phyloP scores from a whole-genome alignment of 1,140 invertebrate species.

The Dryas iulia region DNA sequence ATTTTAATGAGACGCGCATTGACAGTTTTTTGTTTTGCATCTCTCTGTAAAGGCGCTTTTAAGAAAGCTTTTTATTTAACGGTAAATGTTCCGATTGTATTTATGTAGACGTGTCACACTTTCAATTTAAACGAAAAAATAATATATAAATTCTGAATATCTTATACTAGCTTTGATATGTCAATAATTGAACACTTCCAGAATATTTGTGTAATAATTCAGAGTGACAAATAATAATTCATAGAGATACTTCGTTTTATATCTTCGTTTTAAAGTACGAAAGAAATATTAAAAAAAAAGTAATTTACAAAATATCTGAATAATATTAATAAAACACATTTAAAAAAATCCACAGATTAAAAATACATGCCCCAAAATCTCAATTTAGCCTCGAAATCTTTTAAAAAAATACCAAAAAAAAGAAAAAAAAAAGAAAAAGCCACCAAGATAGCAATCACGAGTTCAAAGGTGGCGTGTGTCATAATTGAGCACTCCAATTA shows the following conservation, averaged over 20 bases:
- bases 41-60: constrained; percentile 38
- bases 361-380: background rate
- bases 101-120: constrained; percentile 14
- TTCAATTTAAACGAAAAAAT: background rate
- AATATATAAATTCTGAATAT: constrained; percentile 6
- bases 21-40: constrained; percentile 68
- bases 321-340: background rate
- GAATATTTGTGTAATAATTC: no score
- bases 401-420: constrained; percentile 13
- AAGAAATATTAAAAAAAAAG: no score
- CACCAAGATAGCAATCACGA: constrained; percentile 60
- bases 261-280: no score
- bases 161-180: background rate
- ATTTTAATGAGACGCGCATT: constrained; percentile 76
- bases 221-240: no score
- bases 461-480: constrained; percentile 68
- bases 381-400: background rate
- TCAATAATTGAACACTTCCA: no score
- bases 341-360: background rate
- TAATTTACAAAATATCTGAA: no score
- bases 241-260: no score
- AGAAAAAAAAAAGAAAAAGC: background rate
- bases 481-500: constrained; percentile 76
- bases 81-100: constrained; percentile 24
- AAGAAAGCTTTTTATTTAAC: constrained; percentile 21